Percentiles rank a stretch among this genome's conserved stretches.
Conservation (phyloP, 2,113 vertebrate genomes). For the Lasiurus cinereus region DNA sequence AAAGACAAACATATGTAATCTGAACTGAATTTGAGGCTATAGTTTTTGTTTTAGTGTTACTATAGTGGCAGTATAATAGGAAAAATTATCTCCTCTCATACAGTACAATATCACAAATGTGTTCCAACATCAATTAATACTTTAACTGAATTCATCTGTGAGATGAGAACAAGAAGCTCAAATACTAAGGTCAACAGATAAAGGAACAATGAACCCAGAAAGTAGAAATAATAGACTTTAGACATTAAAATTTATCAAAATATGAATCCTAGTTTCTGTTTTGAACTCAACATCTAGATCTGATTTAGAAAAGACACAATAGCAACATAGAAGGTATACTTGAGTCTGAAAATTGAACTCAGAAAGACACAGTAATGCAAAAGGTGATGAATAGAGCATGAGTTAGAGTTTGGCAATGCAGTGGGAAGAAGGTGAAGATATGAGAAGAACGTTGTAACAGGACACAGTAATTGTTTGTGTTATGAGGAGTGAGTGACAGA, state of each 20-base stretch:
- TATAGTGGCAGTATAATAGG: neutral
- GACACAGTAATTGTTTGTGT: neutral
- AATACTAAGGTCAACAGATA: neutral
- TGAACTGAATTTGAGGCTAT: slow-evolving; percentile 25
- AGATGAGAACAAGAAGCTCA: neutral
- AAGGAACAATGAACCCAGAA: neutral
- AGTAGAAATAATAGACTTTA: neutral
- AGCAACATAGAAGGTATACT: neutral
- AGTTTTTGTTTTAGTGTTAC: slow-evolving; percentile 14
- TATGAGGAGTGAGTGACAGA: neutral
- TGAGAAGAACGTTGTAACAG: neutral
- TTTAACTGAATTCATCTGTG: slow-evolving; percentile 4
- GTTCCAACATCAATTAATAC: neutral
- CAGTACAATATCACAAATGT: neutral
- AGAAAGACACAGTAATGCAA: neutral
- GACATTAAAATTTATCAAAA: slow-evolving; percentile 29
- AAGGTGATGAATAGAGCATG: neutral
- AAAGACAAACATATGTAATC: slow-evolving; percentile 1
- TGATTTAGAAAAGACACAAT: slow-evolving; percentile 41
- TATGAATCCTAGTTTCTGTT: neutral
- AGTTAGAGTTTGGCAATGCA: neutral
- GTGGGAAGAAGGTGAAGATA: neutral
- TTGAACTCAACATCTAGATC: slow-evolving; percentile 16
- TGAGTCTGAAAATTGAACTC: neutral
- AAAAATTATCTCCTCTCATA: neutral